Evolutionary conservation across 1,140 invertebrate genomes (phyloP), one percentile per base, ranked within the genome.

Genomic region (Brachionus rubens): DNA sequence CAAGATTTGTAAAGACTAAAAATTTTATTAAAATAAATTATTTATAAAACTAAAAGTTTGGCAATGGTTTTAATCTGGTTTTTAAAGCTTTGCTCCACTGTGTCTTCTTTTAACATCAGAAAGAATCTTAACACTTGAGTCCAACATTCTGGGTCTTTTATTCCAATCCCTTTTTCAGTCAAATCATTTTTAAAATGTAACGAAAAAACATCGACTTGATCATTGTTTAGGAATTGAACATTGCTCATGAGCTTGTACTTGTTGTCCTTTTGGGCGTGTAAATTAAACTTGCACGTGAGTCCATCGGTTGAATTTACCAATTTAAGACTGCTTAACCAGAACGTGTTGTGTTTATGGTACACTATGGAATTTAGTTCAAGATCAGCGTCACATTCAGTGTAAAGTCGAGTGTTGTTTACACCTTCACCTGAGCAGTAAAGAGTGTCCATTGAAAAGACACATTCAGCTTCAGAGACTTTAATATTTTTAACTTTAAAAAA

Each of bases 401-500:
- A 12, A 14, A 26, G 7, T 41, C 10, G n/a, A 43, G 5, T 24
- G 9, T 26, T 36, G n/a, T 65, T 10, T 24, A 24, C 24, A 19
- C 43, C 9, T 6, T 43, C 43, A 43, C 59, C 59, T 43, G 1
- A 12, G n/a, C 59, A 65, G n/a, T 43, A 43, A 12, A 65, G 26
- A 26, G 16, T 46, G 3, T 43, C 19, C 24, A 26, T 24, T 40
- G 21, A 65, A 65, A 43, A 36, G 4, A 41, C 36, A 28, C 59
- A 65, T 26, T 65, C 59, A 24, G 59, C 28, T 33, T 26, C 33
- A 59, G 54, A 36, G 12, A 21, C 21, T 16, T 59, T 30, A 21
- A 59, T n/a, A 59, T 59, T 59, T 59, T 36, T 59, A 3, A 40
- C 54, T 59, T 59, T 4, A 59, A 59, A 33, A 30, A 28, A 28